Base-by-base conservation (phyloP, 2,113 vertebrate species). In the Tyrannus savana region DNA sequence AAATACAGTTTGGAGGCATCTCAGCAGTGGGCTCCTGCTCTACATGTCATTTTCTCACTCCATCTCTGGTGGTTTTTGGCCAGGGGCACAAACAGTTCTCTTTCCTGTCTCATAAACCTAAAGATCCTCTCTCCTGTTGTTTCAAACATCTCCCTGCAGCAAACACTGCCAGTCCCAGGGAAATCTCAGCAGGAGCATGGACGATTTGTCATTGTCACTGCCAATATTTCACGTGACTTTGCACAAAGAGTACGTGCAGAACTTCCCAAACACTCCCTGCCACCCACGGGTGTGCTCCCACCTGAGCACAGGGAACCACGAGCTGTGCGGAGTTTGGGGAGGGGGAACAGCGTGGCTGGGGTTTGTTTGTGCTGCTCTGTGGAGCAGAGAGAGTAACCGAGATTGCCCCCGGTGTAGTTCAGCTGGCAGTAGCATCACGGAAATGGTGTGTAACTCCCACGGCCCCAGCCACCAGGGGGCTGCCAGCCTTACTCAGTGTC, bases 401-500 rank as follows among this genome's bases (percentile, higher is more conserved):
- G 55, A 71, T 5, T 73, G 84, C 71, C 62, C 42, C 64, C 69
- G 68, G 41, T 76, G 53, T 41, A 79, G 82, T 84, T 58, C 79
- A 91, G 37, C 56, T 87, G 67, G 76, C 30, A 44, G 85, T 69
- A 91, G 30, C 67, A 73, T 55, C 87, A 93, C 59, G 87, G 94
- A 83, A 97, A 94, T 4, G 28, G 41, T 66, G 78, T 83, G 74
- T 75, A 95, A 96, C 71, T 93, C 44, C 53, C 52, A 56, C 62
- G 28, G 94, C 66, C 68, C 50, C 87, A 83, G 88, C 64, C 85
- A 77, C 67, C n/a, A 69, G 78, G 83, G 83, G 64, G 78, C 95
- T 93, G 55, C 59, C 87, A 92, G 83, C 56, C 85, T 94, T 86
- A 95, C 73, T 93, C 95, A 91, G 75, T 67, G 72, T 72, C 87